These are phyloP conservation scores for Girardinichthys multiradiatus DNA, from an alignment of 2,113 vertebrate species.

Conservation along the genomic window DNA sequence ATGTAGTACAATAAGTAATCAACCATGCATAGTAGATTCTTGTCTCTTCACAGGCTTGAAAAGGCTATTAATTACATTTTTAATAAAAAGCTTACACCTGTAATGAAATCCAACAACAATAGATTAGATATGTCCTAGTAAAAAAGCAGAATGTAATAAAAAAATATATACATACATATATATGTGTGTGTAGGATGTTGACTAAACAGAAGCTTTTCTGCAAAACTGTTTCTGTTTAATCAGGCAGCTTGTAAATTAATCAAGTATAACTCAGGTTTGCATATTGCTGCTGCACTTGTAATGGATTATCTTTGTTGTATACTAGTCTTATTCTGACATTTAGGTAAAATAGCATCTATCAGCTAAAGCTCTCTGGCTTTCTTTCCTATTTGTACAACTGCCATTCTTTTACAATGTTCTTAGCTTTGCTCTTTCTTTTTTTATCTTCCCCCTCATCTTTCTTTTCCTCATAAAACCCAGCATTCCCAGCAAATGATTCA, in stretches of 20 bases:
- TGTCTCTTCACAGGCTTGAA: too few species aligned
- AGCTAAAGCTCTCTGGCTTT: conserved; percentile 40
- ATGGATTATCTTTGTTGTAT: conserved; percentile 41
- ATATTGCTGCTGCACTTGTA: conserved; percentile 17
- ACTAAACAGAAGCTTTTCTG: not conserved
- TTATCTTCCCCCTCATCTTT: conserved; percentile 66
- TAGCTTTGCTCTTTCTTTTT: conserved; percentile 50
- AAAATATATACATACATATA: too few species aligned
- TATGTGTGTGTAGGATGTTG: too few species aligned
- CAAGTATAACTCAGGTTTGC: conserved; percentile 1
- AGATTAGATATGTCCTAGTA: too few species aligned
- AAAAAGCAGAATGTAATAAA: too few species aligned
- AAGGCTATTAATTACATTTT: too few species aligned
- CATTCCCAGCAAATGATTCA: conserved; percentile 76
- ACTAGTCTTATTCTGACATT: conserved; percentile 41
- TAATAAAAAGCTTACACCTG: too few species aligned
- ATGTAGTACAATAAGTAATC: not conserved
- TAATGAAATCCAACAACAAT: too few species aligned
- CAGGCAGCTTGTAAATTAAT: not conserved
- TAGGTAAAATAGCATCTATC: conserved; percentile 16
- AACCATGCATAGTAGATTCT: not conserved
- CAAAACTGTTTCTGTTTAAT: not conserved
- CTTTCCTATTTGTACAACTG: conserved; percentile 39
- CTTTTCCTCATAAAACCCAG: conserved; percentile 70
- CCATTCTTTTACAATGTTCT: conserved; percentile 21